These are phyloP conservation scores for Thysanoteuthis rhombus DNA, from an alignment of 2,888 invertebrate species.

Conservation along the genomic window DNA sequence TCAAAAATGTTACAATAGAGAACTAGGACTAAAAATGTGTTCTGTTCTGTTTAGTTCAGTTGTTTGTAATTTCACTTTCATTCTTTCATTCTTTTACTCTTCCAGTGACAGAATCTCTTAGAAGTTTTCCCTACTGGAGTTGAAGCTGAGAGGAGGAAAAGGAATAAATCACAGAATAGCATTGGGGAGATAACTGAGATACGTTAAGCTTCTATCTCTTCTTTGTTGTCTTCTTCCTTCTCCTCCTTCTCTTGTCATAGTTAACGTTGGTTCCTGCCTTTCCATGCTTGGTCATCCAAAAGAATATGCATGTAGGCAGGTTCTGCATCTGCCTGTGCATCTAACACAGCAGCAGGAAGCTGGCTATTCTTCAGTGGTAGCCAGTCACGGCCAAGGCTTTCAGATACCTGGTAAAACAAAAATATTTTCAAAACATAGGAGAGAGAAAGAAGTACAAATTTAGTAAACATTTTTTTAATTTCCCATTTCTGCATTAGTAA, in stretches of 20 bases:
- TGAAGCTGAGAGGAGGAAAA: background rate
- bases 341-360: constrained; percentile 68
- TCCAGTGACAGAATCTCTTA: background rate
- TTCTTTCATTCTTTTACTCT: background rate
- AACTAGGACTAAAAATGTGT: constrained; percentile 24
- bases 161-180: background rate
- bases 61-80: background rate
- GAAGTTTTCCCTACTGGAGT: background rate
- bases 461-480: no score
- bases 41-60: background rate
- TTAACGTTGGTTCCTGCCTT: constrained; percentile 24
- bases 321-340: constrained; percentile 60
- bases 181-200: background rate
- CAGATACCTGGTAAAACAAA: constrained; percentile 68
- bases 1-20: constrained; percentile 25
- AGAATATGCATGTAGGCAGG: constrained; percentile 59
- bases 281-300: constrained; percentile 52
- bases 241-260: background rate
- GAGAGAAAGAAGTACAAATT: no score
- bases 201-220: background rate
- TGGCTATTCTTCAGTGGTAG: constrained; percentile 71
- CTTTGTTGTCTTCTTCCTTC: background rate
- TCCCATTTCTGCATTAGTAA: no score
- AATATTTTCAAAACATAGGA: background rate
- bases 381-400: constrained; percentile 73